Evolutionary conservation across 2,888 invertebrate species (phyloP), one percentile per base, ranked within the genome.

Genomic region (Pelosia muscerda): DNA sequence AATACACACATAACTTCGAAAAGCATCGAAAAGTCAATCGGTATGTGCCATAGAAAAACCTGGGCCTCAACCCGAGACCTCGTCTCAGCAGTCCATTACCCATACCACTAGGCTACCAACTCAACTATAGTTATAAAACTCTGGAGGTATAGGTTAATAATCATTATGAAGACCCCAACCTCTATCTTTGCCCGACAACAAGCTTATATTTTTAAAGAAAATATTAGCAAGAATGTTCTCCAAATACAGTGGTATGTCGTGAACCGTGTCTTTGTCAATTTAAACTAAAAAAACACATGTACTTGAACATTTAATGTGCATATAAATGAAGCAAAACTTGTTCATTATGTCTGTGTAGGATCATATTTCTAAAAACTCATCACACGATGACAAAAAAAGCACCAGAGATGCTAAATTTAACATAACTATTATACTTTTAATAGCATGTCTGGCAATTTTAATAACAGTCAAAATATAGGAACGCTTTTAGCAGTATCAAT

Each of bases 271-370:
- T 53, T 55, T 49, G 56, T 68, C 69, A 75, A 73, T 54, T 54
- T 34, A 66, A 71, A 74, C 63, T 8, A 70, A 68, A 79, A 79
- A 79, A 79, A 75, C 67, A 72, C 65, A 66, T 54, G 72, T 73
- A 79, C 77, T 74, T 70, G 73, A 66, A 68, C 64, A 68, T 77
- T 79, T 74, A 75, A 79, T 72, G 65, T 65, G 38, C 70, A 69
- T 70, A 71, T 74, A 79, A 78, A 79, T 72, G 66, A 69, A 69
- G 65, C 63, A 68, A 75, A 81, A 81, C 74, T 74, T 71, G 77
- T 77, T 71, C 66, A 73, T 73, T 71, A 67, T 60, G 66, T 55
- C 57, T 62, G 57, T 66, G 62, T 58, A 58, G 63, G 62, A 70
- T 71, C 67, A 65, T 68, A 65, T 70, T 69, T 54, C 63, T 53